Percentiles rank a stretch among this genome's conserved stretches.
Conservation (phyloP, 2,113 vertebrate species). For the Perca schrenkii region DNA sequence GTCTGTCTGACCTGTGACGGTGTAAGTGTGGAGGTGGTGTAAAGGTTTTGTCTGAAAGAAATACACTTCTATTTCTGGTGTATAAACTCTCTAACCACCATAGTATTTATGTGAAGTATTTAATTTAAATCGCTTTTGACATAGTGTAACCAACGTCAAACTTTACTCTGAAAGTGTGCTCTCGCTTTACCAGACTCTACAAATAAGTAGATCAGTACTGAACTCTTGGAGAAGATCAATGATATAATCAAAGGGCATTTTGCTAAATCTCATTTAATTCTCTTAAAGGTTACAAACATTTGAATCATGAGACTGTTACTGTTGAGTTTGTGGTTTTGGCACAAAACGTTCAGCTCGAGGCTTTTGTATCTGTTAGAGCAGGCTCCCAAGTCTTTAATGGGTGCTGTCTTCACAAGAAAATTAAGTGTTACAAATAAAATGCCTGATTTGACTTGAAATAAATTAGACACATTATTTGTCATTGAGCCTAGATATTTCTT, state of each 20-base stretch:
- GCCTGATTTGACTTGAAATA: background rate
- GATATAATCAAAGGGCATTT: too few relatives aligned
- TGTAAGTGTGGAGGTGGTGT: background rate
- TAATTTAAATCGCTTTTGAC: background rate
- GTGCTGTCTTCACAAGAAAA: background rate
- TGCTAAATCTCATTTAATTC: too few relatives aligned
- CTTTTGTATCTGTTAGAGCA: slow-evolving; percentile 12
- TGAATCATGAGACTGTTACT: too few relatives aligned
- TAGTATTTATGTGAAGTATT: background rate
- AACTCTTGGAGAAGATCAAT: too few relatives aligned
- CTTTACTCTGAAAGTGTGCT: background rate
- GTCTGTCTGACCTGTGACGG: slow-evolving; percentile 30
- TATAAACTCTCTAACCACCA: background rate
- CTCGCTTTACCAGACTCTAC: background rate
- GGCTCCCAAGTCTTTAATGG: background rate
- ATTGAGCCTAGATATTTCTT: background rate
- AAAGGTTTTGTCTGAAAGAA: slow-evolving; percentile 5
- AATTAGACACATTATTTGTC: background rate
- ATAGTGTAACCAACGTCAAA: too few relatives aligned
- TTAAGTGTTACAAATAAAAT: background rate
- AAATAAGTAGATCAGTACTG: too few relatives aligned
- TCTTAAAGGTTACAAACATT: too few relatives aligned
- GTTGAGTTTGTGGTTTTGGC: background rate
- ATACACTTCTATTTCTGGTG: background rate
- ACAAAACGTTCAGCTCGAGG: background rate